Evolutionary conservation across 2,888 invertebrate genomes (phyloP).

Genomic region (Salpingus planirostris): DNA sequence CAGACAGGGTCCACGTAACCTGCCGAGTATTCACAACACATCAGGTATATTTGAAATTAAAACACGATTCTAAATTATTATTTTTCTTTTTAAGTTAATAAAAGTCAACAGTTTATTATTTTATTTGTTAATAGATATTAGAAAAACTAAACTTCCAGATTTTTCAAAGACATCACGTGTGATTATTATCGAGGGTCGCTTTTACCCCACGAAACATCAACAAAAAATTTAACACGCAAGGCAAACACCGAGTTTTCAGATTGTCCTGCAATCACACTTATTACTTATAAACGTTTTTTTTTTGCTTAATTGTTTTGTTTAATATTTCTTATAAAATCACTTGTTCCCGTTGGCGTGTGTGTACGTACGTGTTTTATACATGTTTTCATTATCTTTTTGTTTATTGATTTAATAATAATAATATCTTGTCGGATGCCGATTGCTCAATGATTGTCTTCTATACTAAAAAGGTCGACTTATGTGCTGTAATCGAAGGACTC

Average conservation of each 20-base stretch:
- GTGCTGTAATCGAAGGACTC: constrained; percentile 64
- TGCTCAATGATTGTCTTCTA: constrained; percentile 30
- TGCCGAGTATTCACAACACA: constrained; percentile 33
- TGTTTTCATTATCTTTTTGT: constrained; percentile 7
- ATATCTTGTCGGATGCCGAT: constrained; percentile 15
- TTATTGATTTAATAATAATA: constrained; percentile 10
- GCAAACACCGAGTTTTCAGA: constrained; percentile 28
- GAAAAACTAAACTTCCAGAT: too few relatives aligned
- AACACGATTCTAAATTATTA: too few relatives aligned
- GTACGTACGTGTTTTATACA: too few relatives aligned
- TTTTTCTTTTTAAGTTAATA: too few relatives aligned
- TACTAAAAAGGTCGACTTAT: constrained; percentile 22
- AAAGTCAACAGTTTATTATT: too few relatives aligned
- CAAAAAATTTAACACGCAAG: constrained; percentile 23
- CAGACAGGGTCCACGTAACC: constrained; percentile 34
- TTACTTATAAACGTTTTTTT: too few relatives aligned
- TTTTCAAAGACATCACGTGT: too few relatives aligned
- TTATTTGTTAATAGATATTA: too few relatives aligned
- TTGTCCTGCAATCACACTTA: constrained; percentile 32
- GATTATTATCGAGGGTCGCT: constrained; percentile 8
- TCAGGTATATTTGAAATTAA: too few relatives aligned
- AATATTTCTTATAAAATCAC: constrained; percentile 23
- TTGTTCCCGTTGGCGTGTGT: constrained; percentile 27
- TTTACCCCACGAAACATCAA: constrained; percentile 10
- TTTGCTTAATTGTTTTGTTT: constrained; percentile 1